These are phyloP conservation scores for Caiman crocodilus DNA, from an alignment of 2,797 vertebrate species.

Conservation along the genomic window DNA sequence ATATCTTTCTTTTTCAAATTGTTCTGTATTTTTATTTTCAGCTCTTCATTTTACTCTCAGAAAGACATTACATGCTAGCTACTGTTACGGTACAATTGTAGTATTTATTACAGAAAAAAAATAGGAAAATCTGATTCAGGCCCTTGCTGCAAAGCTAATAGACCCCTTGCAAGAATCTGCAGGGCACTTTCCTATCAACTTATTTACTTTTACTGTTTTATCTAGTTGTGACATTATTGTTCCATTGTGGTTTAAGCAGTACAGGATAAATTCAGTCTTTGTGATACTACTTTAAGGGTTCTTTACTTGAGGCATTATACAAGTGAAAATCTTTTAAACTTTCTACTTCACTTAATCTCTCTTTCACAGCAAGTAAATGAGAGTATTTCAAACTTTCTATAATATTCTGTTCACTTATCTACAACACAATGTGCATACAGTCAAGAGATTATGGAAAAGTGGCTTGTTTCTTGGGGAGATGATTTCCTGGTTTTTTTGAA, in stretches of 20 bases:
- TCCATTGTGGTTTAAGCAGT: conserved; percentile 30
- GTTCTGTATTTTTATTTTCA: neutral
- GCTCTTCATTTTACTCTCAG: neutral
- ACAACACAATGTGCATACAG: neutral
- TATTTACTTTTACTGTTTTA: neutral
- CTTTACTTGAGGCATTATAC: conserved; percentile 4
- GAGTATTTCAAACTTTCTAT: neutral
- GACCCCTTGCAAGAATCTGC: neutral
- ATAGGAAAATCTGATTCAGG: neutral
- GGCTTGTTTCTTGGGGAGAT: neutral
- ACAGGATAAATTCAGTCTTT: conserved; percentile 45
- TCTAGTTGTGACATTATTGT: conserved; percentile 22
- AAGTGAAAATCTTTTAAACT: conserved; percentile 47
- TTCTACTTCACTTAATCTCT: conserved; percentile 37
- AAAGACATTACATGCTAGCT: neutral
- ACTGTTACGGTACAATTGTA: neutral
- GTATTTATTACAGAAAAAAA: neutral
- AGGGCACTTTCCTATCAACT: neutral
- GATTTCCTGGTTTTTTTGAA: neutral
- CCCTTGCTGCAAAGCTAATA: neutral
- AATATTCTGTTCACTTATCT: neutral
- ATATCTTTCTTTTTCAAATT: neutral
- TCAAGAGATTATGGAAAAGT: neutral
- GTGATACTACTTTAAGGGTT: conserved; percentile 34
- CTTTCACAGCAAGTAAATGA: conserved; percentile 35